A percentile compares a stretch with the other conserved stretches of the same genome.
These are phyloP conservation scores for Chironomus riparius DNA, from an alignment of 2,888 invertebrate genomes.

Conservation along the genomic window DNA sequence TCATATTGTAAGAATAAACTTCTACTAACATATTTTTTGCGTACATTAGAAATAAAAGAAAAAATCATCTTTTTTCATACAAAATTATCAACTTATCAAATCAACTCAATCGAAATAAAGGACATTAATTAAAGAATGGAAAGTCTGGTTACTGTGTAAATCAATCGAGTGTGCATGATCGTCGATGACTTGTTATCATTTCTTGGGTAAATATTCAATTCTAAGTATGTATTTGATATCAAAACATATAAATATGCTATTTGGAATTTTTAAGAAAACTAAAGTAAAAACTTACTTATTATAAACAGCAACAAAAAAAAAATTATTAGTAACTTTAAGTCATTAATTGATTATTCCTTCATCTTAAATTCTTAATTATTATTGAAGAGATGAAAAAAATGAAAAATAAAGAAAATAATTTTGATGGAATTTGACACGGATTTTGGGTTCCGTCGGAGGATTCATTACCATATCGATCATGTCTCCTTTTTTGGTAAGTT, in stretches of 20 bases:
- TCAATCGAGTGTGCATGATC: not conserved
- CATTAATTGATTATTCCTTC: not conserved
- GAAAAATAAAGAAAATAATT: slow-evolving; percentile 11
- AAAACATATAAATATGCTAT: not conserved
- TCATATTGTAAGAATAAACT: not conserved
- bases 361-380: slow-evolving; percentile 6
- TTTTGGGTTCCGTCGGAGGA: not conserved
- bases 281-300: not conserved
- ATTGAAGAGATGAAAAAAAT: slow-evolving; percentile 16
- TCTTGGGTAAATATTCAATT: not conserved
- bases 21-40: not conserved
- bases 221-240: not conserved
- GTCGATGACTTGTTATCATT: not conserved
- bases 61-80: not conserved
- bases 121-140: not conserved
- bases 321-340: not conserved
- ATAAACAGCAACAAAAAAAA: not conserved
- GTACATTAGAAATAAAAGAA: not conserved
- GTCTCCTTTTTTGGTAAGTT: not conserved
- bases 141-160: not conserved
- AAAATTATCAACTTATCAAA: not conserved
- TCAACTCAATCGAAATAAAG: too few relatives aligned
- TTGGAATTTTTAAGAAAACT: not conserved
- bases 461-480: not conserved
- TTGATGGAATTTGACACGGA: slow-evolving; percentile 14